A percentile compares a stretch with the other conserved stretches of the same genome.
Evolutionary conservation across 1,140 invertebrate genomes (phyloP).

Genomic region (Leguminivora glycinivorella): DNA sequence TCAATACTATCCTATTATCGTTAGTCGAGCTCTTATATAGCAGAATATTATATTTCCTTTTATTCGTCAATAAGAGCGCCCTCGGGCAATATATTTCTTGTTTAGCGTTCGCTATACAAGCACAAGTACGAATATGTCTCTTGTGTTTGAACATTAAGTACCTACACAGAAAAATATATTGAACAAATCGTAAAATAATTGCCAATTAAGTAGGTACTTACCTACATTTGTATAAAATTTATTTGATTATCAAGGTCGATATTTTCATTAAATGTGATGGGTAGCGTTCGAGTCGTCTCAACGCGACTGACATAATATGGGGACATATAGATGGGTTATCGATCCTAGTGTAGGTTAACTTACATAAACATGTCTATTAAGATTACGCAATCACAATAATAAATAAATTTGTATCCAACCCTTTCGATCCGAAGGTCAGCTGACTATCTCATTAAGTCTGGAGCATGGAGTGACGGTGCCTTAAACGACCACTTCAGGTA

Average conservation of each 20-base stretch:
- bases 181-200: background rate
- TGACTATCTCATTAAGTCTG: background rate
- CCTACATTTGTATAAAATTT: background rate
- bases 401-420: background rate
- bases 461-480: background rate
- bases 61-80: background rate
- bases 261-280: no score
- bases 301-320: no score
- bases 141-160: background rate
- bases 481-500: background rate
- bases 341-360: no score
- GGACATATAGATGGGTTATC: no score
- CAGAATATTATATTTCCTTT: conserved; percentile 1
- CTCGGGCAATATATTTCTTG: background rate
- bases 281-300: no score
- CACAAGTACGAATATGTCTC: background rate
- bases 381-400: no score
- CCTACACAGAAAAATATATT: conserved; percentile 6
- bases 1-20: background rate
- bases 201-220: background rate
- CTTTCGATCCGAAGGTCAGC: background rate
- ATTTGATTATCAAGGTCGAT: no score
- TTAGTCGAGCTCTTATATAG: background rate
- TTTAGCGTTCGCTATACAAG: background rate
- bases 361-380: no score